Base-by-base conservation (phyloP, 2,113 vertebrate genomes). In the Picathartes gymnocephalus region DNA sequence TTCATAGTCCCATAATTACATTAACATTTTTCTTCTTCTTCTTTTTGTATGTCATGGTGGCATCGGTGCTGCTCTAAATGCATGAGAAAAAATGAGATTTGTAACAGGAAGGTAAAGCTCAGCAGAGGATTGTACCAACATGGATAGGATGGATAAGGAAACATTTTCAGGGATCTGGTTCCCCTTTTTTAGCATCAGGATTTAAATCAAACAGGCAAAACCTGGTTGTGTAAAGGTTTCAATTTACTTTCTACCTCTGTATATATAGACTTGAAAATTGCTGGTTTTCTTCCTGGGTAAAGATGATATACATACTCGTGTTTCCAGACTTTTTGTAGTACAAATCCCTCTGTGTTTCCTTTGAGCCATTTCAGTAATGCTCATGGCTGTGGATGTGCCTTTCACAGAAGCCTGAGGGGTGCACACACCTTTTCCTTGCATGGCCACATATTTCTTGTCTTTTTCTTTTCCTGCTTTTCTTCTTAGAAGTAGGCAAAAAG, bases 1-100 rank as follows among this genome's bases (percentile, higher is more conserved):
- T 58, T 78, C 35, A 3, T 4, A 37, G 19, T 35, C 17, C 51
- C 9, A 1, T 64, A 37, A 89, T 96, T 94, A 62, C 62, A 76
- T 79, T 87, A 81, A 68, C 11, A 20, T 50, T 77, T 42, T 30
- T 22, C 25, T 71, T 66, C 30, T 47, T 28, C 17, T 71, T 73
- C 45, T 69, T 84, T n/a, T 69, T 58, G 22, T 35, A 3, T 58
- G 50, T 58, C 44, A 19, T 9, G 31, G 56, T 33, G 73, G 61
- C 90, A 87, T 10, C 30, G 56, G 33, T 77, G 68, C 92, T 70
- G 74, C 76, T 95, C 9, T 73, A 81, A 90, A 83, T 42, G 56
- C 42, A 74, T 37, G 58, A 83, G 39, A 18, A 70, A 83, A 86
- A 78, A 69, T 4, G 37, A 88, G 39, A 54, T 47, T 68, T 86